Conservation (phyloP, 2,797 vertebrate genomes). For the Balearica regulorum region DNA sequence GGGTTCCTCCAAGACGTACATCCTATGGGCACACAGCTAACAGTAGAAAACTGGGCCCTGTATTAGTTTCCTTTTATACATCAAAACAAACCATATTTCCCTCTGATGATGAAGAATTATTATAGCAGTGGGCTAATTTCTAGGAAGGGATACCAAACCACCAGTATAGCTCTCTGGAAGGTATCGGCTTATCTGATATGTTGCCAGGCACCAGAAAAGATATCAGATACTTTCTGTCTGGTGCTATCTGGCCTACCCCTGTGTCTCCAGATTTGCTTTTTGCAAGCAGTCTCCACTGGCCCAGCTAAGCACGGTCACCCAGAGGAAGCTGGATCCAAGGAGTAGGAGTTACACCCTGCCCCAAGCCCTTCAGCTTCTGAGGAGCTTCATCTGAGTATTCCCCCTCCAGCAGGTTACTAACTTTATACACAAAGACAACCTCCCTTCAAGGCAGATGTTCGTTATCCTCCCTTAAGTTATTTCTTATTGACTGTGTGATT, state of each 20-base stretch:
- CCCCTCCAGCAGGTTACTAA: background rate
- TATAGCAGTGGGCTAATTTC: background rate
- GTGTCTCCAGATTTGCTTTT: background rate
- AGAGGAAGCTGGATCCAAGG: background rate
- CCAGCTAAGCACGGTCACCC: background rate
- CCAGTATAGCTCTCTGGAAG: background rate
- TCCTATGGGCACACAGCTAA: background rate
- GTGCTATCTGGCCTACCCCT: background rate
- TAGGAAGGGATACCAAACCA: background rate
- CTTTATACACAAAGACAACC: background rate
- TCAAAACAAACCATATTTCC: background rate
- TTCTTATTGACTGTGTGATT: background rate
- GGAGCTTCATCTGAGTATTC: background rate
- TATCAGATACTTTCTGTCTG: background rate
- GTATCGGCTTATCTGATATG: background rate
- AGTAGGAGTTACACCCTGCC: background rate
- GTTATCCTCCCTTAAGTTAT: background rate
- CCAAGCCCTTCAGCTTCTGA: background rate
- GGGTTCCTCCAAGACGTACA: background rate
- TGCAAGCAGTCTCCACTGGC: background rate
- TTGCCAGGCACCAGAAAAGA: background rate
- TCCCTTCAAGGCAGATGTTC: background rate
- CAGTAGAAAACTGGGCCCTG: fast-evolving
- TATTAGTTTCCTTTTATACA: background rate
- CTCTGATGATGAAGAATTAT: background rate